Conservation (phyloP, 2,797 vertebrate genomes). For the Diceros bicornis region DNA sequence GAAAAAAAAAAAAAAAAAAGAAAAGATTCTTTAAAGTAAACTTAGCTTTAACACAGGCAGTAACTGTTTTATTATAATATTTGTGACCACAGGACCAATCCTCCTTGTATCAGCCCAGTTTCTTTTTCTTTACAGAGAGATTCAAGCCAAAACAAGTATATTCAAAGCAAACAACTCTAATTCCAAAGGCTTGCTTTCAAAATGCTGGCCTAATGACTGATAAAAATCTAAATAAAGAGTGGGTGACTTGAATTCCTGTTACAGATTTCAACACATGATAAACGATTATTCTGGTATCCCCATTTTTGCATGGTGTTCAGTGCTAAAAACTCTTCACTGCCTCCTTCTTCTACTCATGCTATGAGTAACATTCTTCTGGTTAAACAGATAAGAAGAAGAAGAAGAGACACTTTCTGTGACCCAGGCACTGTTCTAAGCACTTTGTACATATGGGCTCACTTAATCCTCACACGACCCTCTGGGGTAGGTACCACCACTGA, state of each 20-base stretch:
- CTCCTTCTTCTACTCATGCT: background rate
- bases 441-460: background rate
- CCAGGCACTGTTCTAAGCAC: background rate
- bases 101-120: background rate
- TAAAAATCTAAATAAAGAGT: background rate
- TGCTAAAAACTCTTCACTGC: background rate
- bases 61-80: background rate
- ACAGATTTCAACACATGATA: background rate
- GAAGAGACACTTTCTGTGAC: background rate
- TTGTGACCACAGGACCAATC: background rate
- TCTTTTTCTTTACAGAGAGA: slow-evolving; percentile 4
- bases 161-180: background rate
- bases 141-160: background rate
- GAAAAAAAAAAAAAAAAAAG: background rate
- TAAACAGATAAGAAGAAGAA: background rate
- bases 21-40: background rate
- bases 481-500: background rate
- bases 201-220: background rate
- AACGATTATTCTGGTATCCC: background rate
- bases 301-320: background rate
- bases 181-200: background rate
- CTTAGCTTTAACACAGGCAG: background rate
- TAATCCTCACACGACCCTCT: background rate
- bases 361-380: background rate
- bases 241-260: background rate